Evolutionary conservation across 2,113 vertebrate genomes (phyloP).

Genomic region (Scophthalmus maximus): DNA sequence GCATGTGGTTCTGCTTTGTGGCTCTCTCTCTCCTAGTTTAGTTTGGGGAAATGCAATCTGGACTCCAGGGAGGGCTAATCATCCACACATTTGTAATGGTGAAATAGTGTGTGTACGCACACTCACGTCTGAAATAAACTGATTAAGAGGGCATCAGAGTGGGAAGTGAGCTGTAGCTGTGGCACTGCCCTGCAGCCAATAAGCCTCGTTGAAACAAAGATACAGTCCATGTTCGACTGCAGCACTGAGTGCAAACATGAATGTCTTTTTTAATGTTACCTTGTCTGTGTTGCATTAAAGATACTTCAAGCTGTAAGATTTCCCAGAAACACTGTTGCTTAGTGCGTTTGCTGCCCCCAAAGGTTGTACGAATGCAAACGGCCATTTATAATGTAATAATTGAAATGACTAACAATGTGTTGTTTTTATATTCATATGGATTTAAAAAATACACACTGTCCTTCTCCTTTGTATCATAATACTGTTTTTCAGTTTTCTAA

Average conservation of each 20-base stretch:
- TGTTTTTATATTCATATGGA: too few species aligned
- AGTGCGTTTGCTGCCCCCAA: not conserved
- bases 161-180: conserved; percentile 26
- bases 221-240: not conserved
- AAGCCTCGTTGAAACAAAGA: conserved; percentile 12
- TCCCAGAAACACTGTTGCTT: not conserved
- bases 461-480: not conserved
- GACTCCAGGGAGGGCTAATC: conserved; percentile 59
- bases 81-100: conserved; percentile 58
- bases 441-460: not conserved
- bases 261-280: not conserved
- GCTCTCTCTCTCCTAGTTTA: conserved; percentile 40
- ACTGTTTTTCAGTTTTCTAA: conserved; percentile 3
- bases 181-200: conserved; percentile 11
- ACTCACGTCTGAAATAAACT: conserved; percentile 48
- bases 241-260: not conserved
- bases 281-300: not conserved
- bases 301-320: not conserved
- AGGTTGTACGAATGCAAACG: not conserved
- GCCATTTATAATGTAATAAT: not conserved
- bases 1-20: conserved; percentile 43
- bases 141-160: conserved; percentile 54
- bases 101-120: not conserved
- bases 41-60: conserved; percentile 59
- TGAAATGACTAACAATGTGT: not conserved